A percentile compares a stretch with the other conserved stretches of the same genome.
These are phyloP conservation scores for Idaea aversata DNA, from an alignment of 2,888 invertebrate species.

Conservation along the genomic window DNA sequence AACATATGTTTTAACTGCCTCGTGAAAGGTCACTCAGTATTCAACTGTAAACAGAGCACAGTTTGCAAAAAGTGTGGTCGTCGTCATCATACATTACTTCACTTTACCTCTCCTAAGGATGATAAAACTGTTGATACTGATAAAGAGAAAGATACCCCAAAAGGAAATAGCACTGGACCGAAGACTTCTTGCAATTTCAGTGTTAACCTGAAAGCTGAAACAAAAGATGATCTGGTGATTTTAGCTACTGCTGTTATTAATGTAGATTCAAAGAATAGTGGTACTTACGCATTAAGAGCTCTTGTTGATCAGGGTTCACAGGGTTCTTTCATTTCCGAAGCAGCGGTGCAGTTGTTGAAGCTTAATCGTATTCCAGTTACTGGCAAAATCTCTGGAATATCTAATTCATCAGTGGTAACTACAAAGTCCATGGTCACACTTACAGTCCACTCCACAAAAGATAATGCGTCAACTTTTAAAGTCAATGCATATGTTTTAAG, in stretches of 20 bases:
- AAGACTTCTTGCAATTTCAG: slow-evolving; percentile 4
- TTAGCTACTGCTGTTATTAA: slow-evolving; percentile 22
- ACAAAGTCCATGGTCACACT: slow-evolving; percentile 24
- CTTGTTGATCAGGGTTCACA: slow-evolving; percentile 29
- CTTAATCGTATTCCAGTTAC: slow-evolving; percentile 16
- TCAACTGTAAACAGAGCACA: slow-evolving; percentile 12
- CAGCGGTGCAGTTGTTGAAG: slow-evolving; percentile 19
- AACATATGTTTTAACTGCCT: slow-evolving; percentile 27
- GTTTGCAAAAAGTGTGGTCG: slow-evolving; percentile 24
- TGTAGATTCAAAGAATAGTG: slow-evolving; percentile 12
- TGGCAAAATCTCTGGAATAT: slow-evolving; percentile 26
- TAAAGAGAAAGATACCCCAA: slow-evolving; percentile 1
- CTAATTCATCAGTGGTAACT: slow-evolving; percentile 16
- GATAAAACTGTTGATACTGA: neutral
- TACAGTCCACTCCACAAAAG: slow-evolving; percentile 12
- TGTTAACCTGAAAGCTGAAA: slow-evolving; percentile 16
- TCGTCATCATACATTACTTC: slow-evolving; percentile 24
- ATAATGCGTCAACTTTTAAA: slow-evolving; percentile 3
- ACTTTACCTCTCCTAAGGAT: slow-evolving; percentile 10
- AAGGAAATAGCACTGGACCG: slow-evolving; percentile 3
- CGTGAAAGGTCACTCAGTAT: slow-evolving; percentile 15
- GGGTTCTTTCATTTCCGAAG: slow-evolving; percentile 25
- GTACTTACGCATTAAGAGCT: slow-evolving; percentile 18
- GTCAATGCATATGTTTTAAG: slow-evolving; percentile 21
- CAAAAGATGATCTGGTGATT: slow-evolving; percentile 11